A percentile compares a stretch with the other conserved stretches of the same genome.
These are phyloP conservation scores for Athalia rosae DNA, from an alignment of 2,888 invertebrate species.

Conservation along the genomic window DNA sequence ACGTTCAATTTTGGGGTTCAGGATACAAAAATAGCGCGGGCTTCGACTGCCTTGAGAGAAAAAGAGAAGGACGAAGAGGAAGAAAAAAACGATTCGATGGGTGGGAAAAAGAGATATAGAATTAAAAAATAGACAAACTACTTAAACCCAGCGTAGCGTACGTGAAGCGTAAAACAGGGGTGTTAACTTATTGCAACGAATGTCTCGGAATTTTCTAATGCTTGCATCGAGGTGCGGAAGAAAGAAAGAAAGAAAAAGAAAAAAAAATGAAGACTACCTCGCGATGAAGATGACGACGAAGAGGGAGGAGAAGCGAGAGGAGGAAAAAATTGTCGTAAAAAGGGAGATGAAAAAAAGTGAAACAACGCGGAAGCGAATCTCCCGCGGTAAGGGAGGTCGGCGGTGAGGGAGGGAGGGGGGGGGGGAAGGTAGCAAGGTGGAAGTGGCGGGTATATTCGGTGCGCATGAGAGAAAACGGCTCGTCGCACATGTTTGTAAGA, in stretches of 20 bases:
- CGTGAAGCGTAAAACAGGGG: conserved; percentile 17
- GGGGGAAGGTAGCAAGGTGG: conserved; percentile 32
- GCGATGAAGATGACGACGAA: too few relatives aligned
- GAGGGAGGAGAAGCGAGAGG: too few relatives aligned
- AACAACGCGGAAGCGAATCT: neutral
- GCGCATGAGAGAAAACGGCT: conserved; percentile 23
- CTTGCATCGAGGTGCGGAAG: neutral
- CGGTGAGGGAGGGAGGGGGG: neutral
- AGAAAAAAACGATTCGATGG: neutral
- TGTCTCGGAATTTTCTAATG: neutral
- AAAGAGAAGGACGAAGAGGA: neutral
- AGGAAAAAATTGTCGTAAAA: neutral
- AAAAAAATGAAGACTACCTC: too few relatives aligned
- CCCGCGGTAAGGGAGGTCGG: neutral
- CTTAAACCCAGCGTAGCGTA: neutral
- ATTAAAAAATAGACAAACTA: too few relatives aligned
- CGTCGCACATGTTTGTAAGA: conserved; percentile 62
- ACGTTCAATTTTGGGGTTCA: conserved; percentile 52
- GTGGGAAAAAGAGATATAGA: neutral
- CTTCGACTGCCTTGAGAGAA: neutral
- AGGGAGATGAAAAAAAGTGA: neutral
- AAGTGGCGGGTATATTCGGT: neutral
- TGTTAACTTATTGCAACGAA: conserved; percentile 33
- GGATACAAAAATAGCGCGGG: conserved; percentile 57
- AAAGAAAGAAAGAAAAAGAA: too few relatives aligned